phyloP scores from a whole-genome alignment of 1,140 invertebrate species.

The Drosophila neocordata region DNA sequence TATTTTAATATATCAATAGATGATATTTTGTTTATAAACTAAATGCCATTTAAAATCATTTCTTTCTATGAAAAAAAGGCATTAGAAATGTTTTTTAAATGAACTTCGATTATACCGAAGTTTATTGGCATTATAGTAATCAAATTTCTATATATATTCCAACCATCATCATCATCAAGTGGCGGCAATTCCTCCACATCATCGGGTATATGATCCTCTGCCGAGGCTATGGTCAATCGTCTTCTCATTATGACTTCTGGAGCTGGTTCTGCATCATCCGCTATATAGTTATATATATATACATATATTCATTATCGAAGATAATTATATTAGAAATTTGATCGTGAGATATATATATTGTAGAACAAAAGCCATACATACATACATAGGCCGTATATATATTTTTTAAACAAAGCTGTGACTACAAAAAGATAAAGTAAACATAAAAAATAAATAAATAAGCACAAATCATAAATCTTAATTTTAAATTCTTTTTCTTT shows the following conservation, averaged over 20 bases:
- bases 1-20: conserved; percentile 16
- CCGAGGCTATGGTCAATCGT: conserved; percentile 72
- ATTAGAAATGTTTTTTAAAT: conserved; percentile 16
- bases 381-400: conserved; percentile 71
- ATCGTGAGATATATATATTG: conserved; percentile 22
- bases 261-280: conserved; percentile 56
- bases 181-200: conserved; percentile 67
- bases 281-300: conserved; percentile 36
- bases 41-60: conserved; percentile 30
- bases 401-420: conserved; percentile 66
- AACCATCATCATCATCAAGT: conserved; percentile 78
- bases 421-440: conserved; percentile 65
- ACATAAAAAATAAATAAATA: conserved; percentile 46
- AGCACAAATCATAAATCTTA: conserved; percentile 32
- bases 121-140: conserved; percentile 14
- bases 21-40: not conserved
- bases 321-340: conserved; percentile 39
- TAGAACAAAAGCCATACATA: conserved; percentile 75
- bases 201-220: conserved; percentile 70
- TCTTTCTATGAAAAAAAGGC: conserved; percentile 27
- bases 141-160: conserved; percentile 30
- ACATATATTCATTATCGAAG: conserved; percentile 27
- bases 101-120: conserved; percentile 57
- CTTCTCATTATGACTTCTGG: conserved; percentile 70
- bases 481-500: not conserved